Percentiles rank a stretch among this genome's conserved stretches.
These are phyloP conservation scores for Enteromius thamalakanensis DNA, from an alignment of 2,797 vertebrate species.

Conservation along the genomic window DNA sequence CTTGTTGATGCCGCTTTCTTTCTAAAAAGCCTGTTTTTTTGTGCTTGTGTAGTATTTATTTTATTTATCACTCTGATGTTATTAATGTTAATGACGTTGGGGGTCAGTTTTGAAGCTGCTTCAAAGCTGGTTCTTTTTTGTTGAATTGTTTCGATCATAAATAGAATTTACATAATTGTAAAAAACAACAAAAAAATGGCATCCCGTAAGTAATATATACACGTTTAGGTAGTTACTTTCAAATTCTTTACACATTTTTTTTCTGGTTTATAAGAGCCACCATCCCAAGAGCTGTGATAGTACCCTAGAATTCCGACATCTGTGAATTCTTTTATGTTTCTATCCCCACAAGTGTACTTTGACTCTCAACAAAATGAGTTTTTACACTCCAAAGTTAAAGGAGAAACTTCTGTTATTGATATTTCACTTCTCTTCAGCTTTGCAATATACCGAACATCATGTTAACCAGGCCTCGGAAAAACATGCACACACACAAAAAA, in stretches of 20 bases:
- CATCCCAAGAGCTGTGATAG: neutral
- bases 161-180: neutral
- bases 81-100: neutral
- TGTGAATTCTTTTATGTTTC: neutral
- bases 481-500: neutral
- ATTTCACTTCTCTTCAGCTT: conserved; percentile 18
- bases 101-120: neutral
- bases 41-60: neutral
- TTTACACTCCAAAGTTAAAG: conserved; percentile 33
- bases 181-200: neutral
- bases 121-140: neutral
- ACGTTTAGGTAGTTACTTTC: neutral
- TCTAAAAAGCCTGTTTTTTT: neutral
- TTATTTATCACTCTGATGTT: neutral
- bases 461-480: conserved; percentile 33
- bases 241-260: conserved; percentile 2
- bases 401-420: conserved; percentile 37
- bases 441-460: conserved; percentile 42
- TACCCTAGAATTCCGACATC: conserved; percentile 8
- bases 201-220: neutral
- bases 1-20: neutral
- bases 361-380: neutral
- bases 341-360: neutral
- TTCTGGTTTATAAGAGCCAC: neutral
- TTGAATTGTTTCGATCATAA: neutral